Evolutionary conservation across 1,140 invertebrate species (phyloP), one percentile per base, ranked within the genome.

Genomic region (Holotrichia oblita): DNA sequence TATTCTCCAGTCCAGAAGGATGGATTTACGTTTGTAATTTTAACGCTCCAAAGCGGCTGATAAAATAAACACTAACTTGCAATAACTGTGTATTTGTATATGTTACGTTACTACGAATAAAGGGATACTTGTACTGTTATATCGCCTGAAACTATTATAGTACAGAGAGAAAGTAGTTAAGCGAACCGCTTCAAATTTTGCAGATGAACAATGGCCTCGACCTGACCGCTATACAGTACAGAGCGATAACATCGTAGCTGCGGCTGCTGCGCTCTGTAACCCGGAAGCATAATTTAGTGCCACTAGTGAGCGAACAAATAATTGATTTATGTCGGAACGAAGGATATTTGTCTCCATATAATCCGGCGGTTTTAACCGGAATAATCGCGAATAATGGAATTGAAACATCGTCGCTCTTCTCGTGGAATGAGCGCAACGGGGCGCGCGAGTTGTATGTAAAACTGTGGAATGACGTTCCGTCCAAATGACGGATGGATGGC

Each of bases 351-450:
- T 69, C 61, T 69, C 61, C 59, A 20, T 61, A 61, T 61, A 61
- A 61, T 61, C 59, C 61, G 27, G 22, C 61, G 61, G 61, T 69
- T 69, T 69, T 69, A 69, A 34, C 27, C 61, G 61, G 61, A 69
- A 69, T 69, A 69, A 69, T 69, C 61, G 61, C 61, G 61, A 69
- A 69, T 69, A 69, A 69, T 69, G 61, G 61, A 69, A 69, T 69
- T 69, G 61, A 69, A 69, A 34, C 61, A 69, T 55, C 14, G 48
- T 14, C n/a, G 61, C 61, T 24, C 2, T 69, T 69, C 12, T 69
- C 61, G 22, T 34, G 6, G 24, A 34, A 34, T 34, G 27, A 34
- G 27, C 4, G 27, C 4, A 4, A 34, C 27, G 27, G 27, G 27
- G 27, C 27, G 4, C 22, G 61, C 61, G 0, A 27, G 61, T 9